Percentiles rank a stretch among this genome's conserved stretches.
phyloP scores from a whole-genome alignment of 2,888 invertebrate genomes.

The Calephelis perditalis region DNA sequence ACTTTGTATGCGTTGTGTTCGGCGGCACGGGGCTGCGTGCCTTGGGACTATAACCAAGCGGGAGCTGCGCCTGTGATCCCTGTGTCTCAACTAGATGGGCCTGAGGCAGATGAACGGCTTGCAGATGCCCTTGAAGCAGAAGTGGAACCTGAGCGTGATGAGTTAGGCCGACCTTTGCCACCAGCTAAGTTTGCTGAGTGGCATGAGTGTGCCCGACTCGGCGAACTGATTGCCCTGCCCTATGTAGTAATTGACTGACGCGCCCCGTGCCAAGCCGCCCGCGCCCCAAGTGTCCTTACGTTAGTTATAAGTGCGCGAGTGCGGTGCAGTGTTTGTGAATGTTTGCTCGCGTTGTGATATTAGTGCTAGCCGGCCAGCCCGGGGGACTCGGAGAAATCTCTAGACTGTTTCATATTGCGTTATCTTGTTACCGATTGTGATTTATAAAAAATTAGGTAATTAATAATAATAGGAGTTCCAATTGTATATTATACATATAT shows the following conservation, averaged over 20 bases:
- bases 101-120: conserved; percentile 30
- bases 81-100: conserved; percentile 33
- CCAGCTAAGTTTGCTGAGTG: conserved; percentile 88
- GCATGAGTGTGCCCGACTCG: conserved; percentile 91
- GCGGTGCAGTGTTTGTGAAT: conserved; percentile 21
- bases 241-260: conserved; percentile 96
- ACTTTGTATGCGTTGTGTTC: conserved; percentile 43
- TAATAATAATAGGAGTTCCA: conserved; percentile 77
- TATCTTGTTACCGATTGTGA: conserved; percentile 74
- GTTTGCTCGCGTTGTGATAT: conserved; percentile 31
- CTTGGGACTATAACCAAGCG: conserved; percentile 46
- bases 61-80: conserved; percentile 41
- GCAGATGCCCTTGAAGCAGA: conserved; percentile 30
- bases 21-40: conserved; percentile 37
- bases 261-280: conserved; percentile 33
- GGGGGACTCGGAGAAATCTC: conserved; percentile 39
- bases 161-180: conserved; percentile 46
- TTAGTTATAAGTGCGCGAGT: conserved; percentile 44
- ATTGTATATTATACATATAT: conserved; percentile 75
- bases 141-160: conserved; percentile 34
- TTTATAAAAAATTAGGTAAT: conserved; percentile 72
- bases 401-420: conserved; percentile 58
- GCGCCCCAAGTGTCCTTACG: conserved; percentile 70
- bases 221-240: conserved; percentile 94
- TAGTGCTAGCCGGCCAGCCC: conserved; percentile 19